Base-by-base conservation (phyloP, 2,888 invertebrate genomes). In the Morpho deidamia region DNA sequence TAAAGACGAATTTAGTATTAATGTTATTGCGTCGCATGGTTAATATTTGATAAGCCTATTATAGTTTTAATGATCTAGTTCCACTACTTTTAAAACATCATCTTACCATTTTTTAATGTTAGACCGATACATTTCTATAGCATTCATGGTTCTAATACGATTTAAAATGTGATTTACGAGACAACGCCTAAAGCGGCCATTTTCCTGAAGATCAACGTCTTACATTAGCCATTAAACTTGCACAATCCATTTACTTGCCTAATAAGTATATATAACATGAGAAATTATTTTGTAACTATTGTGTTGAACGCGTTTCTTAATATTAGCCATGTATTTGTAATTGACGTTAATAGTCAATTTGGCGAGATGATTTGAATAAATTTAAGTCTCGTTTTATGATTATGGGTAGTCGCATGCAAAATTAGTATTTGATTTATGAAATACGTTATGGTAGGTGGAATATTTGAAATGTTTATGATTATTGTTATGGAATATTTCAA, bases 241-340 rank as follows among this genome's bases (percentile, higher is more conserved):
- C 45, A 43, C 51, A 57, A 58, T 57, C 46, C 38, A 53, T 42
- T 38, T 38, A 45, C 51, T 57, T 56, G 48, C 58, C 49, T 56
- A 56, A 62, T 58, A 61, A 56, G 58, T 62, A 52, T 56, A 53
- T 62, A 52, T 56, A 53, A 58, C 59, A 64, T 64, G 61, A 60
- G 65, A 65, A 58, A 58, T 55, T 40, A 55, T 62, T 62, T 62
- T 60, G 62, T 56, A 66, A 63, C 61, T 53, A 64, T 67, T 65
- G 62, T 64, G 2, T 62, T 57, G 56, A 51, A 47, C 49, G 50
- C 51, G 57, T 41, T 48, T 8, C 40, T 12, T 12, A 12, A 32
- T 48, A 48, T 48, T 41, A 40, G 48, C 48, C 48, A 34, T 48
- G 48, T 48, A 48, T 48, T 48, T 41, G 8, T 40, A 48, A 48